Evolutionary conservation across 2,888 invertebrate genomes (phyloP).

Genomic region (Parelbella ahira): DNA sequence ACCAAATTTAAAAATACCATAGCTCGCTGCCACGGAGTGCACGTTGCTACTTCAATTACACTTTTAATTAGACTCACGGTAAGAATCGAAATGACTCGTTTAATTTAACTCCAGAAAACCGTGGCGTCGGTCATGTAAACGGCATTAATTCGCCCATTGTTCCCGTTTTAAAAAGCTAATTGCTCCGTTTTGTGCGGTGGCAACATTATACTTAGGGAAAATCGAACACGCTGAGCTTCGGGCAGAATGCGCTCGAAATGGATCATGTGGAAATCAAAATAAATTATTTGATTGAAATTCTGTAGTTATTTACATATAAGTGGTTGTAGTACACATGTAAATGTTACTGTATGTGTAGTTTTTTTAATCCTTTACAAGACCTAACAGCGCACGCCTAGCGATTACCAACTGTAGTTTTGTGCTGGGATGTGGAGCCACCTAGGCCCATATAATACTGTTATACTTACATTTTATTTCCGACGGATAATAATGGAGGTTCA

Average conservation of each 20-base stretch:
- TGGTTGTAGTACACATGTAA: too few species aligned
- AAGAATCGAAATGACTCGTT: slow-evolving; percentile 36
- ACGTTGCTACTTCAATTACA: slow-evolving; percentile 19
- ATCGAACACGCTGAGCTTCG: slow-evolving; percentile 20
- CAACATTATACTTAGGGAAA: slow-evolving; percentile 25
- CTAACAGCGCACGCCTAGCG: too few species aligned
- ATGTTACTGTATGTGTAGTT: too few species aligned
- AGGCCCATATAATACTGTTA: too few species aligned
- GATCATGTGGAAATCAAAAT: slow-evolving; percentile 11
- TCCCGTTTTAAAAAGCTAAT: slow-evolving; percentile 29
- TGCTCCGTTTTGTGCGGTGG: slow-evolving; percentile 24
- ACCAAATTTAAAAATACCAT: slow-evolving; percentile 15
- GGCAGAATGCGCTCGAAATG: slow-evolving; percentile 3
- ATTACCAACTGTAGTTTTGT: too few species aligned
- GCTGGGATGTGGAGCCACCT: too few species aligned
- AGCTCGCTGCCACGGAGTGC: not conserved
- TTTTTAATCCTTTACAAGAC: too few species aligned
- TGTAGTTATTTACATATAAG: too few species aligned
- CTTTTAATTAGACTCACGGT: slow-evolving; percentile 29
- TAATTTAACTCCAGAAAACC: slow-evolving; percentile 34
- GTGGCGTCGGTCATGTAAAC: slow-evolving; percentile 31
- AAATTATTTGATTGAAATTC: not conserved
- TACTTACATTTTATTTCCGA: too few species aligned
- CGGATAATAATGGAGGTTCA: too few species aligned
- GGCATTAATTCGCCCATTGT: slow-evolving; percentile 34